These are phyloP conservation scores for Hystrix cristata DNA, from an alignment of 2,113 vertebrate species.

Conservation along the genomic window DNA sequence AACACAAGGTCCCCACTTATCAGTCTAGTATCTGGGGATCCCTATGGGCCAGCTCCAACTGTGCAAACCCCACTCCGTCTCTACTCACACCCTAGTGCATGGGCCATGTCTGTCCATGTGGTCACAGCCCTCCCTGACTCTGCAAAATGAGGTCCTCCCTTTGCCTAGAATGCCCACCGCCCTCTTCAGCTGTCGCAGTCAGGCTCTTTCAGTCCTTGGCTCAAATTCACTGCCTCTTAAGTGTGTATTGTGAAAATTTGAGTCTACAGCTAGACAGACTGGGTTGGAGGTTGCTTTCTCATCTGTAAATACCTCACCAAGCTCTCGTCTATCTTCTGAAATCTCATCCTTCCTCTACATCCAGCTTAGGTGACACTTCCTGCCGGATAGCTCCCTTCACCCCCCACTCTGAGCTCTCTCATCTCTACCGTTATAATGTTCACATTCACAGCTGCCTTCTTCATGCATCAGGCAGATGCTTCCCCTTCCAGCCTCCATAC, in stretches of 20 bases:
- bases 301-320: not conserved
- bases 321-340: not conserved
- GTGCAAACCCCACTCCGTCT: not conserved
- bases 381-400: not conserved
- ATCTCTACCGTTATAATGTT: accelerated
- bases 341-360: not conserved
- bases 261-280: not conserved
- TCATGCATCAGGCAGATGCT: not conserved
- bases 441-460: not conserved
- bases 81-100: not conserved
- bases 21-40: not conserved
- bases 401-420: not conserved
- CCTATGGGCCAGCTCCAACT: not conserved
- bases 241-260: not conserved
- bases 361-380: not conserved
- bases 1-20: not conserved
- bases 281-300: not conserved
- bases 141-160: not conserved
- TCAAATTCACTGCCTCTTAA: not conserved
- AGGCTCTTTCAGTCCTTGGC: not conserved
- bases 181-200: not conserved
- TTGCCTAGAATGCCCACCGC: not conserved
- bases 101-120: too few species aligned
- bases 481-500: not conserved
- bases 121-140: not conserved